Base-by-base conservation (phyloP, 2,797 vertebrate genomes). In the Acanthurus leucopareius region DNA sequence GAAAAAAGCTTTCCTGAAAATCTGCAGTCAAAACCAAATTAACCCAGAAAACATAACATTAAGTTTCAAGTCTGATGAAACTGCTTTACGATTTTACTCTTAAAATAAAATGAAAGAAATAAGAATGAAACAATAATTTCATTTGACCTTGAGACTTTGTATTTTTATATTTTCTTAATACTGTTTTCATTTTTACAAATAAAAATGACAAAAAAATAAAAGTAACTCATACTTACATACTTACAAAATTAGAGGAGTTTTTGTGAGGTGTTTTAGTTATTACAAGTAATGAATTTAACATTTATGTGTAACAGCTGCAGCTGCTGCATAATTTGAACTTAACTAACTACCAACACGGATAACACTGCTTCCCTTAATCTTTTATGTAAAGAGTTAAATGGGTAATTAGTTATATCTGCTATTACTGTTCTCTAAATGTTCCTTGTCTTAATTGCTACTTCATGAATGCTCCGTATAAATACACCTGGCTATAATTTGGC, bases 381-480 rank as follows among this genome's bases (percentile, higher is more conserved):
- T 28, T 17, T 2, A 11, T 32, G 65, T 13, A 9, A 40, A 17
- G 38, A 45, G 3, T 38, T 20, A 44, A 49, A 6, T 14, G 44
- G 28, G 28, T 32, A 32, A 32, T 32, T 32, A 32, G 28, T 32
- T 32, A 32, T 32, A 32, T 32, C 28, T 32, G 28, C 28, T 32
- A 32, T 32, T 32, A 32, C 28, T 32, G 28, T 32, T 32, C 28
- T 32, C 28, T 15, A 4, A 49, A 35, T 14, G 47, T 16, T 56
- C 20, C 13, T 32, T n/a, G 53, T 16, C 67, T 14, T 17, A 40
- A 35, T 54, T 44, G 17, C 42, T 62, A 17, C 51, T 72, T 52
- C 2, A 58, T 35, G 22, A 63, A 49, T 17, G 35, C 5, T 52
- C 10, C 22, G 49, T 57, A 54, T 19, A 62, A 76, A 69, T 54